A percentile compares a stretch with the other conserved stretches of the same genome.
Evolutionary conservation across 2,797 vertebrate species (phyloP).

Genomic region (Manis javanica): DNA sequence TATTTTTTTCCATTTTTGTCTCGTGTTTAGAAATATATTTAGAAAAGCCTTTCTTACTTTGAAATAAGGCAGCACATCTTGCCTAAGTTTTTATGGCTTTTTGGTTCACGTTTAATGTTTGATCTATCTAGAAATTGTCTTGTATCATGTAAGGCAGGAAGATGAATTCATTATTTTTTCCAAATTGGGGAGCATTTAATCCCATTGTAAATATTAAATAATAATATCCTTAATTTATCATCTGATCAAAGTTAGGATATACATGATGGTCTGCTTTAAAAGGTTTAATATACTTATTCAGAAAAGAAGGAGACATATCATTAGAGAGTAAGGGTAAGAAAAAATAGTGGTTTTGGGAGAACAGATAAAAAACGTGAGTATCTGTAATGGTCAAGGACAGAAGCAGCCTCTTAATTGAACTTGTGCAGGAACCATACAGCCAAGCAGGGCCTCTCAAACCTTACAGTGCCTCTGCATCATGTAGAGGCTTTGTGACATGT

Average conservation of each 20-base stretch:
- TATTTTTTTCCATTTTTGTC: background rate
- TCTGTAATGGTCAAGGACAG: background rate
- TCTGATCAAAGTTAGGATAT: background rate
- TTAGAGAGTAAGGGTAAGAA: background rate
- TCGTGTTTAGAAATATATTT: background rate
- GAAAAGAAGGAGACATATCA: background rate
- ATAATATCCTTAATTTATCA: background rate
- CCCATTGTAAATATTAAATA: background rate
- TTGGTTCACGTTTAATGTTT: background rate
- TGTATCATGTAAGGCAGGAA: background rate
- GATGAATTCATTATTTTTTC: background rate
- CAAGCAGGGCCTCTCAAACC: background rate
- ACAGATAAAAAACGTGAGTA: background rate
- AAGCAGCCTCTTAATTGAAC: background rate
- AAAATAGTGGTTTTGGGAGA: background rate
- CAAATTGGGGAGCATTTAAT: background rate
- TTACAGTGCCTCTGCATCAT: rapidly evolving
- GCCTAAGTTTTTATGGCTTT: background rate
- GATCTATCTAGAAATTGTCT: background rate
- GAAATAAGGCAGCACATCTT: background rate
- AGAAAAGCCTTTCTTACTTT: background rate
- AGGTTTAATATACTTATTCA: background rate
- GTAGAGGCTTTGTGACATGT: background rate
- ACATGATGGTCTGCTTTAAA: background rate
- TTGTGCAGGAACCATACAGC: background rate